Evolutionary conservation across 2,113 vertebrate species (phyloP).

Genomic region (Chloropsis hardwickii): DNA sequence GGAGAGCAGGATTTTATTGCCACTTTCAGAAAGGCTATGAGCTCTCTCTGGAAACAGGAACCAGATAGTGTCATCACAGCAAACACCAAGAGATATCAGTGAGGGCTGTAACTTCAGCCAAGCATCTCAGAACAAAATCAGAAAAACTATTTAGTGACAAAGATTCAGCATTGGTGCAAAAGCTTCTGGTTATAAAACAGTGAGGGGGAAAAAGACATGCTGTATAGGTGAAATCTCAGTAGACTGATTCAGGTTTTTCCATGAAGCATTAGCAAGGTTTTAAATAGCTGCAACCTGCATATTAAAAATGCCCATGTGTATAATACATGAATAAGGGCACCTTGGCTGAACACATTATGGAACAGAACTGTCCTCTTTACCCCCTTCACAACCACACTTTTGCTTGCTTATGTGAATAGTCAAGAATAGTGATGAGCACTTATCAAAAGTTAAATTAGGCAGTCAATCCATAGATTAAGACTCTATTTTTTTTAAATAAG

Average conservation of each 20-base stretch:
- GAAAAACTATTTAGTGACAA: background rate
- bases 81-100: background rate
- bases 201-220: background rate
- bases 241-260: background rate
- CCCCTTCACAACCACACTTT: conserved; percentile 13
- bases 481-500: background rate
- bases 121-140: background rate
- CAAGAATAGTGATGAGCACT: background rate
- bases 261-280: conserved; percentile 32
- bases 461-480: background rate
- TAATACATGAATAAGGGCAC: conserved; percentile 59
- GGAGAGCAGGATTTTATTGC: background rate
- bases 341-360: conserved; percentile 56
- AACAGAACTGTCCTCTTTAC: conserved; percentile 42
- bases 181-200: background rate
- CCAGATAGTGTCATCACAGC: background rate
- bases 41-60: background rate
- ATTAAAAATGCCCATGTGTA: conserved; percentile 45
- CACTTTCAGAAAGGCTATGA: background rate
- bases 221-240: background rate
- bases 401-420: conserved; percentile 29
- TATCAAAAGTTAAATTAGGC: conserved; percentile 36
- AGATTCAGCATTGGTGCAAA: background rate
- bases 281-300: conserved; percentile 52
- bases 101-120: background rate